phyloP scores from a whole-genome alignment of 2,888 invertebrate species.

The Parnassius mnemosyne region DNA sequence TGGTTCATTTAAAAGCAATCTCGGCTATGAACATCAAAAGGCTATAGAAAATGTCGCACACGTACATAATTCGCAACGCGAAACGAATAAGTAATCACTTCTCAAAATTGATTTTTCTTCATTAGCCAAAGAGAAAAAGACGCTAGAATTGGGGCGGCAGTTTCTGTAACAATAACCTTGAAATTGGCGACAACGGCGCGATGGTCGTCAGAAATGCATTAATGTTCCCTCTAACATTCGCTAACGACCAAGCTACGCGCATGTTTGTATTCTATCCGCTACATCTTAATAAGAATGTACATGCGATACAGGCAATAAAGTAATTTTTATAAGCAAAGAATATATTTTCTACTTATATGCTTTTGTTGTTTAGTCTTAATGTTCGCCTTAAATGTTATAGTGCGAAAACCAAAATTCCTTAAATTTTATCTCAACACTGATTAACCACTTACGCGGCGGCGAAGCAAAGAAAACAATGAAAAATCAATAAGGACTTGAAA shows the following conservation, averaged over 20 bases:
- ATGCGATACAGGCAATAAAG: too few species aligned
- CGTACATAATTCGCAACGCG: slow-evolving; percentile 8
- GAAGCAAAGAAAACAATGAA: too few species aligned
- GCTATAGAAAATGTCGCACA: slow-evolving; percentile 7
- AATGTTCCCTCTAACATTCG: slow-evolving; percentile 19
- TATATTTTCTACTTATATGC: too few species aligned
- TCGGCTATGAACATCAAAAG: not conserved
- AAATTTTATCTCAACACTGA: too few species aligned
- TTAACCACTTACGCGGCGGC: too few species aligned
- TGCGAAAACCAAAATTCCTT: too few species aligned
- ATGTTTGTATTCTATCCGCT: slow-evolving; percentile 10
- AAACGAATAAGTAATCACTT: slow-evolving; percentile 3
- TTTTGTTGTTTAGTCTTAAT: too few species aligned
- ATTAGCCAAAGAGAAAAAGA: not conserved
- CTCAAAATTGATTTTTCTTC: slow-evolving; percentile 1
- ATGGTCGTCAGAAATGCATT: slow-evolving; percentile 33
- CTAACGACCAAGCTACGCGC: slow-evolving; percentile 15
- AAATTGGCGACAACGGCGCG: slow-evolving; percentile 3
- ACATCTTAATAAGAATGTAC: too few species aligned
- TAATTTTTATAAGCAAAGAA: too few species aligned
- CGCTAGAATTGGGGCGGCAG: not conserved
- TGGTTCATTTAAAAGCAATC: slow-evolving; percentile 7
- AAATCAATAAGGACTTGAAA: too few species aligned
- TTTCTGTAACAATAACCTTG: slow-evolving; percentile 5
- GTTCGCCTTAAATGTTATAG: too few species aligned